Evolutionary conservation across 2,888 invertebrate genomes (phyloP).

Genomic region (Himalopsyche anomala): DNA sequence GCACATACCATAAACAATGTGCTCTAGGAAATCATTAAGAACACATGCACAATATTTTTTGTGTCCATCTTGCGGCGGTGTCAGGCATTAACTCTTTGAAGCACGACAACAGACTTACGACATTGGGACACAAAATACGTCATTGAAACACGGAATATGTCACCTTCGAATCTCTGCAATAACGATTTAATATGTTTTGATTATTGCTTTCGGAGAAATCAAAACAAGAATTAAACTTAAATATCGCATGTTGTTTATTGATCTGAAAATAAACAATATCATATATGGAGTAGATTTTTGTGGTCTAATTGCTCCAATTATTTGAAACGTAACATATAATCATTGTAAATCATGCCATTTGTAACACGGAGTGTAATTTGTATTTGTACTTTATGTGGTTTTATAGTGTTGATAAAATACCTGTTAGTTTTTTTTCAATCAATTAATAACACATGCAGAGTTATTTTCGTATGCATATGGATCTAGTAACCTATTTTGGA

Average conservation of each 20-base stretch:
- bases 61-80: neutral
- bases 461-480: too few species aligned
- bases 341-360: slow-evolving; percentile 14
- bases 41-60: neutral
- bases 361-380: neutral
- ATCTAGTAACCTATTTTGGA: too few species aligned
- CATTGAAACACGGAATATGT: slow-evolving; percentile 1
- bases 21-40: slow-evolving; percentile 28
- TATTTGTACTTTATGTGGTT: neutral
- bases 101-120: neutral
- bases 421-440: neutral
- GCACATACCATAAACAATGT: slow-evolving; percentile 35
- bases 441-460: neutral
- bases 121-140: slow-evolving; percentile 16
- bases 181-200: slow-evolving; percentile 22
- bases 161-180: neutral
- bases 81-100: slow-evolving; percentile 33
- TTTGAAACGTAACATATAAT: slow-evolving; percentile 4
- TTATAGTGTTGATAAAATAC: neutral
- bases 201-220: slow-evolving; percentile 10
- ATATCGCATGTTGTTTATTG: neutral
- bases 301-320: neutral
- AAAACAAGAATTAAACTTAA: neutral
- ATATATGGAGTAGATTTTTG: neutral
- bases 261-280: slow-evolving; percentile 1